A percentile compares a stretch with the other conserved stretches of the same genome.
phyloP scores from a whole-genome alignment of 2,113 vertebrate genomes.

The Maylandia zebra region DNA sequence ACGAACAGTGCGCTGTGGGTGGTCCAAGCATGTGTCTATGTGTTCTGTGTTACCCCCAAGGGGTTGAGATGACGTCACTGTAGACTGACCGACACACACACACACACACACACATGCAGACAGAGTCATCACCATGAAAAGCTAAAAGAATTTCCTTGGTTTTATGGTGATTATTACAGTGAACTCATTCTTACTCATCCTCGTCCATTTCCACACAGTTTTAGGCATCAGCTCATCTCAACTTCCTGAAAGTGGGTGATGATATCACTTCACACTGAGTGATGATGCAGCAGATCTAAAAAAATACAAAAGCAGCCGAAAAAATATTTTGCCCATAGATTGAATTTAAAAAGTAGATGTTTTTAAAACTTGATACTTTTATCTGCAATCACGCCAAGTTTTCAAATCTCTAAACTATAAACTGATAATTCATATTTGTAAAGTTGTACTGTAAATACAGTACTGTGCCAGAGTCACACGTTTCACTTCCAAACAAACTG shows the following conservation, averaged over 20 bases:
- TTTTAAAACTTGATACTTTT: background rate
- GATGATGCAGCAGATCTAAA: background rate
- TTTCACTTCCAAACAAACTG: background rate
- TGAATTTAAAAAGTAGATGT: background rate
- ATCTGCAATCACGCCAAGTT: background rate
- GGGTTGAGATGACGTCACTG: background rate
- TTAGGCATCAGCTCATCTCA: background rate
- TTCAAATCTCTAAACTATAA: background rate
- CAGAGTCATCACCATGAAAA: background rate
- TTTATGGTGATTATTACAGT: background rate
- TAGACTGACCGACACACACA: background rate
- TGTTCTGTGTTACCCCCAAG: background rate
- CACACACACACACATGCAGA: background rate
- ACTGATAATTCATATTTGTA: background rate
- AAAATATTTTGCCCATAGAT: background rate
- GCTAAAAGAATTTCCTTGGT: background rate
- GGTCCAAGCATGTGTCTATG: background rate
- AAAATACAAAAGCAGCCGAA: background rate
- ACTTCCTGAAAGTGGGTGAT: slow-evolving; percentile 24
- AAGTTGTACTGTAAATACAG: background rate
- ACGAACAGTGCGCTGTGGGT: background rate
- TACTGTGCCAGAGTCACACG: background rate
- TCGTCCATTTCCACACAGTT: background rate
- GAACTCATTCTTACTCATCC: slow-evolving; percentile 19
- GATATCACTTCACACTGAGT: background rate